Evolutionary conservation across 2,888 invertebrate genomes (phyloP).

Genomic region (Brachynemurus nebulosus): DNA sequence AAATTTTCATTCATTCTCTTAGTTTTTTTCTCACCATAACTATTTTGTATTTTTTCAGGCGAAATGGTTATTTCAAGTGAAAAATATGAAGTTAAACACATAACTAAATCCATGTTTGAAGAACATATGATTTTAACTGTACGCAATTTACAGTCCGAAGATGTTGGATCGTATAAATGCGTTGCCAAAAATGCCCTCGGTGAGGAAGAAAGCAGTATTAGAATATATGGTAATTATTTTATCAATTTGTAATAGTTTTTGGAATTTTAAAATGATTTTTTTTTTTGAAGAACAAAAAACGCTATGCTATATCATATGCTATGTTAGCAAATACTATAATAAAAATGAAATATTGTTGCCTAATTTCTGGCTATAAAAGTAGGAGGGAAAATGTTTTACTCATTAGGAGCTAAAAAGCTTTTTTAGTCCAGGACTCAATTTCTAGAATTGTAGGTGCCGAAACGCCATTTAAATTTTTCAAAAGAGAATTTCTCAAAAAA

Average conservation of each 20-base stretch:
- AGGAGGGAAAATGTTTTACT: too few relatives aligned
- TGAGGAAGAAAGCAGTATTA: constrained; percentile 8
- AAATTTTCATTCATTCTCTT: too few relatives aligned
- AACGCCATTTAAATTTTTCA: too few relatives aligned
- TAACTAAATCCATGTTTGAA: constrained; percentile 6
- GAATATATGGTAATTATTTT: constrained; percentile 7
- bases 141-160: constrained; percentile 5
- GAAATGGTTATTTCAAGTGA: constrained; percentile 10
- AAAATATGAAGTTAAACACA: constrained; percentile 7
- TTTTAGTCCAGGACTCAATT: too few relatives aligned
- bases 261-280: not conserved
- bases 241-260: not conserved
- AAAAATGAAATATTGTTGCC: not conserved
- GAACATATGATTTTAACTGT: constrained; percentile 7
- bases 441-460: too few relatives aligned
- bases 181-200: constrained; percentile 9
- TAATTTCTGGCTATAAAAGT: too few relatives aligned
- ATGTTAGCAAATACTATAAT: too few relatives aligned
- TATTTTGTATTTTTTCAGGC: too few relatives aligned
- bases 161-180: constrained; percentile 9
- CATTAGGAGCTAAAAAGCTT: too few relatives aligned
- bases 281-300: not conserved
- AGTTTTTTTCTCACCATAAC: too few relatives aligned
- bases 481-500: too few relatives aligned
- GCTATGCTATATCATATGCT: too few relatives aligned